Evolutionary conservation across 1,140 invertebrate species (phyloP), one percentile per base, ranked within the genome.

Genomic region (Drosophila trapezifrons): DNA sequence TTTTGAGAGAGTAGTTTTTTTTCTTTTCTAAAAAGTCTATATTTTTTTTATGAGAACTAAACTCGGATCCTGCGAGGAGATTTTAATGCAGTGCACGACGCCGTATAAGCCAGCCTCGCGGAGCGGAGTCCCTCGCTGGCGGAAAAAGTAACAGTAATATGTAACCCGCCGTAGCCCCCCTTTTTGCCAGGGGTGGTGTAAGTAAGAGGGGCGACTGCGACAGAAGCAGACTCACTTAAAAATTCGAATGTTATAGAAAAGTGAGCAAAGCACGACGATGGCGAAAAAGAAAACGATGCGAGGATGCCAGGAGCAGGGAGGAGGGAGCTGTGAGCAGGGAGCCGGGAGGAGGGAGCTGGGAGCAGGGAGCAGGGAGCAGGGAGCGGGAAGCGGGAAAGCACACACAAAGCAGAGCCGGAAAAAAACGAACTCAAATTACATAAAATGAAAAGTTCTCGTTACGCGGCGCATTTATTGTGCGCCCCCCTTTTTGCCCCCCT

Each of bases 381-480:
- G 9, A 29, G 29, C 29, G 9, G 29, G 29, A 8, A 7, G 27
- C 7, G 27, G 27, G 27, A 7, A 27, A 27, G 27, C 29, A 52
- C 35, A 66, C 37, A 52, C 67, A 52, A 62, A 47, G 62, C 69
- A 57, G 73, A 54, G 52, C 43, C 51, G 58, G 60, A 77, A 71
- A 81, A 83, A 71, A 85, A 69, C 54, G 58, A 85, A 79, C 67
- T 76, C 76, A 84, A 89, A 89, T 89, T 89, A 89, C 80, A 89
- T 89, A 89, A 89, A 89, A 89, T 89, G 84, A 89, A 89, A 89
- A 89, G 84, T 89, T 89, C 84, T 89, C 84, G 84, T 89, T 89
- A 89, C 77, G 85, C 84, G 84, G 85, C 84, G 80, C 77, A 87
- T 85, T 86, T 86, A 81, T 79, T 87, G 60, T 67, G 45, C 10